Evolutionary conservation across 1,140 invertebrate species (phyloP), one percentile per base, ranked within the genome.

Genomic region (Heliothis subflexa): DNA sequence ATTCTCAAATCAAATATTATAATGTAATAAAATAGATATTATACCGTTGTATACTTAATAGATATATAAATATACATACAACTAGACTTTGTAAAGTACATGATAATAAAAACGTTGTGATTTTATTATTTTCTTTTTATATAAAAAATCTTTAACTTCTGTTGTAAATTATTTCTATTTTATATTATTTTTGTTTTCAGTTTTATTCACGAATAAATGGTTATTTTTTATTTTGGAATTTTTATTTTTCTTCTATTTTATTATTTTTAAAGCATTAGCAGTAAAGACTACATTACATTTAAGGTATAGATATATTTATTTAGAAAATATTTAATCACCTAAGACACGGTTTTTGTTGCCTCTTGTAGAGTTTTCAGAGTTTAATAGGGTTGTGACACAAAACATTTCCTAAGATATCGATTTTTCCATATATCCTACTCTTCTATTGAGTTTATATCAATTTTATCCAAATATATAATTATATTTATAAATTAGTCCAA

Each of bases 181-280:
- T 57, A 75, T 80, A 73, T 78, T 80, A 81, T 62, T 85, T 82
- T 82, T 81, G 81, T 88, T 81, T 79, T 68, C 21, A 66, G 14
- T 80, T 81, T 74, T 85, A 74, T 84, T 83, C 18, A 76, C 70
- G 25, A 91, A 89, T 89, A 88, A 88, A 91, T 59, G 74, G 82
- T 86, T 86, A 79, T 81, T 83, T 84, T 86, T 84, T 84, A 81
- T 74, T 82, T 79, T 77, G 81, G 81, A 74, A 75, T 61, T 80
- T 64, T 64, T 64, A 81, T 83, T 33, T 78, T 76, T 75, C 83
- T 77, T 61, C 81, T 74, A 78, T 74, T 13, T 73, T 70, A 52
- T 76, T 79, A 16, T 47, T 68, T 79, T 74, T 9, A 2, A 25
- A 40, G 33, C 33, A 9, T 40, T 9, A 5, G 33, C 33, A 40